phyloP scores from a whole-genome alignment of 2,113 vertebrate species.

The Otolemur garnettii region DNA sequence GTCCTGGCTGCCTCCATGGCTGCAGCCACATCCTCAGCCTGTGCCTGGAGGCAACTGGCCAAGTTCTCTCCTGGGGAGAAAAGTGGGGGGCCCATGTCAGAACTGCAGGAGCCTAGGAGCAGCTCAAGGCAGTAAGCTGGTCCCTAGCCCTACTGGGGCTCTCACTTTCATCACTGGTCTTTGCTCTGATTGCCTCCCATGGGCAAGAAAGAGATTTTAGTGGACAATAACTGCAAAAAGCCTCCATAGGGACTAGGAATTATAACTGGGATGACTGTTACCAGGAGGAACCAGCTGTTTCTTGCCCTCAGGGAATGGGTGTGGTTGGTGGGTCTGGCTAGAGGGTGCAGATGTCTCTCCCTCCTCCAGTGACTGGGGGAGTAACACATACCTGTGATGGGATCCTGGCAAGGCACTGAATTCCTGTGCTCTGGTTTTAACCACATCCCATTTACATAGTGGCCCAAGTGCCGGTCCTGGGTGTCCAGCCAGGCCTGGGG shows the following conservation, averaged over 20 bases:
- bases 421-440: conserved; percentile 79
- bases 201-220: not conserved
- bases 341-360: too few species aligned
- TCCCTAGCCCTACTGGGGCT: not conserved
- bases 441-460: conserved; percentile 85
- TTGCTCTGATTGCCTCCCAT: not conserved
- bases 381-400: conserved; percentile 81
- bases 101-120: not conserved
- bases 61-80: conserved; percentile 80
- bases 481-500: conserved; percentile 86
- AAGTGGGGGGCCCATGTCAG: not conserved
- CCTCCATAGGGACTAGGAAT: not conserved
- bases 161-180: not conserved
- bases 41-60: conserved; percentile 82
- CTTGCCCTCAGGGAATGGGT: not conserved
- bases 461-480: conserved; percentile 83
- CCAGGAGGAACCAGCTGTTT: not conserved
- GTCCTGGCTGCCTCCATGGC: conserved; percentile 73
- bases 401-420: conserved; percentile 75
- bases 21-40: conserved; percentile 68
- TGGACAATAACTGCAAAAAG: not conserved
- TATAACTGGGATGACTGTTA: not conserved
- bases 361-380: not conserved
- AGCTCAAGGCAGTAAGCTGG: not conserved
- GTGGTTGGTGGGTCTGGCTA: rapidly evolving